Percentiles rank a stretch among this genome's conserved stretches.
Evolutionary conservation across 2,113 vertebrate genomes (phyloP).

Genomic region (Psammodynastes pulverulentus): DNA sequence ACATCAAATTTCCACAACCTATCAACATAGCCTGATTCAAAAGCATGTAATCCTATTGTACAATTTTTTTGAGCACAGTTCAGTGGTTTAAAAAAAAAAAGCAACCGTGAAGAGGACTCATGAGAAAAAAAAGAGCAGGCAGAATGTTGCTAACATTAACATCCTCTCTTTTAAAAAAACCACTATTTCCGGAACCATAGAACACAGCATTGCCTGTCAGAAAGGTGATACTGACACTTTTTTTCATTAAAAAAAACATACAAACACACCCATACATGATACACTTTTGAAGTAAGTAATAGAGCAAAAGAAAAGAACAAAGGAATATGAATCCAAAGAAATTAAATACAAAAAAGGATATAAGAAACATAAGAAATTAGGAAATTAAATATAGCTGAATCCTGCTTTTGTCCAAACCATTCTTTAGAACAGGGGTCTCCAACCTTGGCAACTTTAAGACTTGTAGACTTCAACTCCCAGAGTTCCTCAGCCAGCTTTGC

Average conservation of each 20-base stretch:
- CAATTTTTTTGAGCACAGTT: neutral
- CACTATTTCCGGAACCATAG: constrained; percentile 58
- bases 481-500: too few relatives aligned
- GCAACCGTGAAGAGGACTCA: neutral
- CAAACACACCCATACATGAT: neutral
- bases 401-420: neutral
- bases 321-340: neutral
- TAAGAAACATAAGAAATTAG: neutral
- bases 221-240: neutral
- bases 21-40: neutral
- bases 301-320: neutral
- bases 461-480: too few relatives aligned
- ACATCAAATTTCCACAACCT: too few relatives aligned
- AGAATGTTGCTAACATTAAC: neutral
- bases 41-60: neutral
- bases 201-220: constrained; percentile 15
- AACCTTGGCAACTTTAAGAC: too few relatives aligned
- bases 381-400: neutral
- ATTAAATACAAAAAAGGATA: neutral
- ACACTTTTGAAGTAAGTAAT: neutral
- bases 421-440: neutral
- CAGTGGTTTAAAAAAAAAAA: neutral
- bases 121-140: neutral
- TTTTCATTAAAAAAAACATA: neutral
- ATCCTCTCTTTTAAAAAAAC: constrained; percentile 52